Percentiles rank a stretch among this genome's conserved stretches.
These are phyloP conservation scores for Xiphophorus couchianus DNA, from an alignment of 2,113 vertebrate species.

Conservation along the genomic window DNA sequence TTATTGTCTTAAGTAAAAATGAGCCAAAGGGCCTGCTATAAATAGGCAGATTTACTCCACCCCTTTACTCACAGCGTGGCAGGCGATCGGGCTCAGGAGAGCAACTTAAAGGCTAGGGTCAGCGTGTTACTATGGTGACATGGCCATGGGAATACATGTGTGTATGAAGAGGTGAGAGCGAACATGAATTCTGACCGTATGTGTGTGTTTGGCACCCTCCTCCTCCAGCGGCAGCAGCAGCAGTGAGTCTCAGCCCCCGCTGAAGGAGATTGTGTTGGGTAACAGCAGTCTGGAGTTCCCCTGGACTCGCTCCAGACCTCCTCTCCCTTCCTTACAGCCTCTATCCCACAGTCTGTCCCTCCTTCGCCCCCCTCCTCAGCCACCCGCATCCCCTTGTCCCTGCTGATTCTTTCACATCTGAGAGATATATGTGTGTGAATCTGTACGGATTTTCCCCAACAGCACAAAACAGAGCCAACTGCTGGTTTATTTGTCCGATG, in stretches of 20 bases:
- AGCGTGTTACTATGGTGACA: constrained; percentile 78
- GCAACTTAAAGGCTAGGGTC: constrained; percentile 67
- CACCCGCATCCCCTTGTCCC: constrained; percentile 56
- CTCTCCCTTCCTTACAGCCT: constrained; percentile 65
- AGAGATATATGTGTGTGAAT: constrained; percentile 36
- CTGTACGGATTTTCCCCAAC: constrained; percentile 31
- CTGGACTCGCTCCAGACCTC: constrained; percentile 78
- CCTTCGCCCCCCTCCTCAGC: constrained; percentile 42
- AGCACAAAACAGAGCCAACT: constrained; percentile 29
- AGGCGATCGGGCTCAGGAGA: constrained; percentile 51
- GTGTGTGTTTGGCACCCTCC: constrained; percentile 11
- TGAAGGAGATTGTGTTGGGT: constrained; percentile 71
- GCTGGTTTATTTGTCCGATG: constrained; percentile 53
- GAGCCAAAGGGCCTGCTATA: constrained; percentile 69
- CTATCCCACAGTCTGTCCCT: constrained; percentile 59
- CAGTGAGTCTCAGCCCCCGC: constrained; percentile 61
- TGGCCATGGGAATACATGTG: constrained; percentile 17
- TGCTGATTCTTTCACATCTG: constrained; percentile 37
- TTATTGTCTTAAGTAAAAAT: constrained; percentile 68
- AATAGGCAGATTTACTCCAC: constrained; percentile 74
- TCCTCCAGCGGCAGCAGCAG: constrained; percentile 41
- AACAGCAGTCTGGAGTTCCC: constrained; percentile 83
- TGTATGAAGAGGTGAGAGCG: constrained; percentile 17
- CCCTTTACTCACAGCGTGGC: constrained; percentile 51
- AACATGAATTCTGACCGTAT: constrained; percentile 10